Conservation (phyloP, 2,888 invertebrate genomes). For the Acanthosepion esculentum region DNA sequence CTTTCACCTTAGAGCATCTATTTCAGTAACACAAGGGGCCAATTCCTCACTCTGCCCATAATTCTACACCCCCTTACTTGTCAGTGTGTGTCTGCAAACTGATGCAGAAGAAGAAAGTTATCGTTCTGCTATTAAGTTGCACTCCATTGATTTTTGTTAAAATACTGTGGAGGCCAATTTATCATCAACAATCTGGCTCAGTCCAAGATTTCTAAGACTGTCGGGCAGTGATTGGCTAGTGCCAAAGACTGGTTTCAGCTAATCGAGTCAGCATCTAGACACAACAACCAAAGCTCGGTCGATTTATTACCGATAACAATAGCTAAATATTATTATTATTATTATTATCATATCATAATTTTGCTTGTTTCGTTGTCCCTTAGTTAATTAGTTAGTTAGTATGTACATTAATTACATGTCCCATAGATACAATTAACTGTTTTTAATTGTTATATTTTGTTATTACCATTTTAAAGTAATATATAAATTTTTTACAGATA, state of each 20-base stretch:
- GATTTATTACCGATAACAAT: neutral
- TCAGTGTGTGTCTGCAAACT: neutral
- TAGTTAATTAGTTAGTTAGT: no score
- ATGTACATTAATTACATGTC: no score
- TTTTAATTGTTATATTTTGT: no score
- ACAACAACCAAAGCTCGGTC: neutral
- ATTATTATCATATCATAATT: neutral
- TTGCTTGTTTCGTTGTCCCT: no score
- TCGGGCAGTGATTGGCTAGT: neutral
- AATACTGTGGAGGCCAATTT: neutral
- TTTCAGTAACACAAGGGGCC: neutral
- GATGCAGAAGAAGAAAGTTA: neutral
- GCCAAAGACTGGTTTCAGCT: neutral
- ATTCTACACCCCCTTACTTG: slow-evolving; percentile 21
- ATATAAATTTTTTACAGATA: no score
- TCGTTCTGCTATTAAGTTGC: slow-evolving; percentile 20
- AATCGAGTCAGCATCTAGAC: neutral
- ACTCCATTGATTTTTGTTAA: neutral
- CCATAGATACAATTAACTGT: no score
- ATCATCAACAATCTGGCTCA: slow-evolving; percentile 22
- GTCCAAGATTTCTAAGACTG: neutral
- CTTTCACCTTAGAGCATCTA: slow-evolving; percentile 11
- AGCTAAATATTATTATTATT: neutral
- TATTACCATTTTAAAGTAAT: no score
- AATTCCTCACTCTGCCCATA: neutral